Evolutionary conservation across 2,888 invertebrate species (phyloP).

Genomic region (Lycaena phlaeas): DNA sequence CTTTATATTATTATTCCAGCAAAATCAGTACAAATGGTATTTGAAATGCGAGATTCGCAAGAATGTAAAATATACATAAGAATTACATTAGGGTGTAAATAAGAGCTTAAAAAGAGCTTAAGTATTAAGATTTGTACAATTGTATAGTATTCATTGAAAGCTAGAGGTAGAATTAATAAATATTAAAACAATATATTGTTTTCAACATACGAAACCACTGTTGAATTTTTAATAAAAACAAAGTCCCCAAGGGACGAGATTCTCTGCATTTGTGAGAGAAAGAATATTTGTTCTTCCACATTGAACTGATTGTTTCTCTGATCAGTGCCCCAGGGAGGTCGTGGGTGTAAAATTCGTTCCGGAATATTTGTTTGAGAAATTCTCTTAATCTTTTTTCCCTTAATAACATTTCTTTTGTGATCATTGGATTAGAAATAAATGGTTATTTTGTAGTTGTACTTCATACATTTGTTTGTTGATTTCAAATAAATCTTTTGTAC

Average conservation of each 20-base stretch:
- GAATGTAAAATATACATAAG: too few species aligned
- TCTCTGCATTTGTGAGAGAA: conserved; percentile 9
- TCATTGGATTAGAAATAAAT: too few species aligned
- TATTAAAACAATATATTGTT: conserved; percentile 2
- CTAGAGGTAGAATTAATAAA: neutral
- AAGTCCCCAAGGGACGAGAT: conserved; percentile 1
- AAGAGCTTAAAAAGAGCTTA: too few species aligned
- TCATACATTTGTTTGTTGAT: too few species aligned
- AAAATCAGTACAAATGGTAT: too few species aligned
- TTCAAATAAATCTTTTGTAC: too few species aligned
- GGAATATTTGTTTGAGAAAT: conserved; percentile 10
- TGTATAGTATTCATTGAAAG: too few species aligned
- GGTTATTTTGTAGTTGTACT: too few species aligned
- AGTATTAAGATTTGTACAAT: too few species aligned
- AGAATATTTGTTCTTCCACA: conserved; percentile 10
- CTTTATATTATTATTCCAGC: too few species aligned
- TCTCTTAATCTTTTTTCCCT: conserved; percentile 11
- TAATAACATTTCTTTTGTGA: conserved; percentile 8
- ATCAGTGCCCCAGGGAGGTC: conserved; percentile 9
- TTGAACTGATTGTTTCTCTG: conserved; percentile 12
- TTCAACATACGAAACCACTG: conserved; percentile 5
- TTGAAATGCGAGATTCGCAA: too few species aligned
- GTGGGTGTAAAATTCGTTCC: conserved; percentile 6
- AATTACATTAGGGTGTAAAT: too few species aligned
- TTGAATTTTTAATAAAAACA: conserved; percentile 11